Evolutionary conservation across 2,888 invertebrate genomes (phyloP).

Genomic region (Anorthoa munda): DNA sequence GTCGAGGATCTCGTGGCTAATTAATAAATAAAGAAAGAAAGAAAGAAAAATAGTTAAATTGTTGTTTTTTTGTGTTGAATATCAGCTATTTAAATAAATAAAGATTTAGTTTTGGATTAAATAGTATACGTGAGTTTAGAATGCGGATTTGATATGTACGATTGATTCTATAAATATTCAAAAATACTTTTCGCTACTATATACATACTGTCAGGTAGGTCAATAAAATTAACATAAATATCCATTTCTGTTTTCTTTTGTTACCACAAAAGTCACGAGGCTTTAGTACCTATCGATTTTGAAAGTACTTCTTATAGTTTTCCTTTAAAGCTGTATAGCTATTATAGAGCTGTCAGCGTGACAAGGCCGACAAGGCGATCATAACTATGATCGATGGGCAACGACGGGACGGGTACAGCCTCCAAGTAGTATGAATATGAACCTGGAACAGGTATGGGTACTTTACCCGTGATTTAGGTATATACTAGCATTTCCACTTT

Average conservation of each 20-base stretch:
- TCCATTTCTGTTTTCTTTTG: conserved; percentile 14
- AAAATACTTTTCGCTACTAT: background rate
- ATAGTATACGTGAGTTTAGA: background rate
- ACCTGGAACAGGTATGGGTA: too few species aligned
- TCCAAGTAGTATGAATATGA: background rate
- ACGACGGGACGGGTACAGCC: background rate
- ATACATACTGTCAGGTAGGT: background rate
- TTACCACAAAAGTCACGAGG: background rate
- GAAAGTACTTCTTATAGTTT: conserved; percentile 19
- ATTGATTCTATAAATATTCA: background rate
- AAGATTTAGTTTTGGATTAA: background rate
- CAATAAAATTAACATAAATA: conserved; percentile 22
- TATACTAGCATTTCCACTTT: background rate
- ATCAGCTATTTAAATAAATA: too few species aligned
- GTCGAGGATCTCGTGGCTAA: too few species aligned
- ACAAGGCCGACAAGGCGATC: conserved; percentile 1
- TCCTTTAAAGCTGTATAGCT: background rate
- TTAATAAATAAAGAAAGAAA: too few species aligned
- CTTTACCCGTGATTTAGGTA: background rate
- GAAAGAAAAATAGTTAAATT: too few species aligned
- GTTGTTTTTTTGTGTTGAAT: too few species aligned
- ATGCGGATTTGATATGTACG: conserved; percentile 5
- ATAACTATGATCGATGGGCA: conserved; percentile 43
- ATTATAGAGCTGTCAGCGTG: conserved; percentile 4
- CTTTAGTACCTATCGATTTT: background rate